Conservation (phyloP, 2,113 vertebrate genomes). For the Brachypodius melanocephalos region DNA sequence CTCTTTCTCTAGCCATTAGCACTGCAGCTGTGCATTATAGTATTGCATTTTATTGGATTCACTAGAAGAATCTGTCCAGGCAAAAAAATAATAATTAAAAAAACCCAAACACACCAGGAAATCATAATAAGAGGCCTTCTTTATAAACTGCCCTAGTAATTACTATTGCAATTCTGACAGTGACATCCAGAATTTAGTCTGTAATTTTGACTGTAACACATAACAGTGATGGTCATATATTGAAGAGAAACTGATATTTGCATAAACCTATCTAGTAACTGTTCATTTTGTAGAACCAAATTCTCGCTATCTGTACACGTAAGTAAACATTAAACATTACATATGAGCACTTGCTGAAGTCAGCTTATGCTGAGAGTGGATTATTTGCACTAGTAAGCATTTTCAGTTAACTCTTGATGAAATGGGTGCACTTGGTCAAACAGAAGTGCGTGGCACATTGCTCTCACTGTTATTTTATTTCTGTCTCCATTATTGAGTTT, state of each 20-base stretch:
- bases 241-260: background rate
- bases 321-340: background rate
- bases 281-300: background rate
- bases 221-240: background rate
- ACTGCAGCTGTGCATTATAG: slow-evolving; percentile 50
- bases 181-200: background rate
- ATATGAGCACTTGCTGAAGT: background rate
- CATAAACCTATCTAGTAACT: background rate
- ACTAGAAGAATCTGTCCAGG: slow-evolving; percentile 13
- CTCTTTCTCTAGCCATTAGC: slow-evolving; percentile 44
- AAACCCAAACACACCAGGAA: background rate
- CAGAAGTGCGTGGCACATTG: background rate
- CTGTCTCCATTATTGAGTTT: background rate
- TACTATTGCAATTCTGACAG: background rate
- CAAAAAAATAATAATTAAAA: slow-evolving; percentile 18
- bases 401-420: background rate
- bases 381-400: background rate
- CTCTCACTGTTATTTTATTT: background rate
- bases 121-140: background rate
- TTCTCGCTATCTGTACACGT: background rate
- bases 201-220: background rate
- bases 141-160: background rate
- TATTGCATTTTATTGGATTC: slow-evolving; percentile 18
- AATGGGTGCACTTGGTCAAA: background rate
- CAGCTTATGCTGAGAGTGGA: background rate